These are phyloP conservation scores for Hydractinia symbiolongicarpus DNA, from an alignment of 30 jellyfish, hydroid and myxozoan species.

Conservation along the genomic window DNA sequence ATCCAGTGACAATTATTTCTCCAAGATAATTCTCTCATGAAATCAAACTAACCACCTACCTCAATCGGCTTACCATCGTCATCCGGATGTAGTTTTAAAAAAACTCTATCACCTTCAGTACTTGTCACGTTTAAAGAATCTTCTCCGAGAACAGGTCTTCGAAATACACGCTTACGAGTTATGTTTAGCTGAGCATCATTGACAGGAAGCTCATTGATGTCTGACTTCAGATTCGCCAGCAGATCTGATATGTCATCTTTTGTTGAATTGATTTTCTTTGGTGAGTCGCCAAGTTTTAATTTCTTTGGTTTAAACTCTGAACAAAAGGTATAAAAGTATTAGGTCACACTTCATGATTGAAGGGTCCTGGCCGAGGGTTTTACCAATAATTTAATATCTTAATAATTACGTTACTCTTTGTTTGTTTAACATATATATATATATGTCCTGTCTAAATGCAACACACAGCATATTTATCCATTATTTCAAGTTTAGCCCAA, in stretches of 20 bases:
- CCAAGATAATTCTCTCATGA: too few relatives aligned
- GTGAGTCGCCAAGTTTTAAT: neutral
- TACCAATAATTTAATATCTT: too few relatives aligned
- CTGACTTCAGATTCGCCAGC: neutral
- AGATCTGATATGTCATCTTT: neutral
- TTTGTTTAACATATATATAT: too few relatives aligned
- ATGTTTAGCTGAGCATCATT: neutral
- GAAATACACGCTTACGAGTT: slow-evolving; percentile 40
- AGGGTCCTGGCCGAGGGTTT: too few relatives aligned
- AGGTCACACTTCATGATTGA: neutral
- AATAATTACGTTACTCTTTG: too few relatives aligned
- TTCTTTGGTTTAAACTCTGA: slow-evolving; percentile 8
- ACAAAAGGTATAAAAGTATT: neutral
- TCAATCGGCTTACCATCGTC: neutral
- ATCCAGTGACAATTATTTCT: too few relatives aligned
- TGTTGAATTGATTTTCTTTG: neutral
- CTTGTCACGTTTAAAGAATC: slow-evolving; percentile 53
- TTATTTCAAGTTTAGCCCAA: too few relatives aligned
- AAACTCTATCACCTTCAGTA: slow-evolving; percentile 72
- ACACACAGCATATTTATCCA: too few relatives aligned
- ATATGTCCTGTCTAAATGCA: too few relatives aligned
- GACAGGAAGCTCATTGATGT: neutral
- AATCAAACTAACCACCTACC: too few relatives aligned
- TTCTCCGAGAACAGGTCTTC: slow-evolving; percentile 52
- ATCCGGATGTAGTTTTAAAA: slow-evolving; percentile 15